Base-by-base conservation (phyloP, 2,113 vertebrate species). In the Verasper variegatus region DNA sequence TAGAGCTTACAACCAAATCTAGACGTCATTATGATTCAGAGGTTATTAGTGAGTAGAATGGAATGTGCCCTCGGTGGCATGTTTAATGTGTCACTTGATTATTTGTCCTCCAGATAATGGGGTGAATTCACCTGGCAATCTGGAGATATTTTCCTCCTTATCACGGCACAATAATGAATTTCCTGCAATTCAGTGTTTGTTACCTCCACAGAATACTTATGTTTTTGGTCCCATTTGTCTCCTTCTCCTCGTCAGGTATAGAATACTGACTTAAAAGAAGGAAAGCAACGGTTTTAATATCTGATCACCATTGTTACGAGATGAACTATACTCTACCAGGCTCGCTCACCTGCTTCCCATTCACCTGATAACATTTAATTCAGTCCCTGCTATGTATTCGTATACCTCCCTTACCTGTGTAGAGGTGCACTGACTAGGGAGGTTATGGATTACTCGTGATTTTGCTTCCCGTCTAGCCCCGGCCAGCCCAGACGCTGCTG, bases 11-110 rank as follows among this genome's bases (percentile, higher is more conserved):
- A 74, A 71, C 70, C 59, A 74, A 68, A 89, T 84, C 45, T 37
- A 71, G 81, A 76, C 61, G 76, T 85, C 77, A 86, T 90, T 86
- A 86, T 75, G 67, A 79, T 84, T 77, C 59, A 37, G 56, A 57
- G 70, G 61, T 83, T 80, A 83, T 86, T 83, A 76, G 74, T 81
- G 72, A 49, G 61, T 75, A 68, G 72, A 88, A 74, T 68, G 15
- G 20, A 84, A 88, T 75, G 64, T 78, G 72, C 57, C 82, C 73
- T 80, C 58, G 52, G 60, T 71, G 54, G 55, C 49, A 78, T 81
- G 64, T 78, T 76, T 81, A 90, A 87, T 80, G 57, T 90, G 67
- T 71, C 52, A 80, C 61, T 82, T 86, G 73, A 88, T 88, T 88
- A 83, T 82, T 78, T 83, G 67, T 85, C 79, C 71, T 77, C 61